Conservation (phyloP, 2,888 invertebrate genomes). For the Atethmia centrago region DNA sequence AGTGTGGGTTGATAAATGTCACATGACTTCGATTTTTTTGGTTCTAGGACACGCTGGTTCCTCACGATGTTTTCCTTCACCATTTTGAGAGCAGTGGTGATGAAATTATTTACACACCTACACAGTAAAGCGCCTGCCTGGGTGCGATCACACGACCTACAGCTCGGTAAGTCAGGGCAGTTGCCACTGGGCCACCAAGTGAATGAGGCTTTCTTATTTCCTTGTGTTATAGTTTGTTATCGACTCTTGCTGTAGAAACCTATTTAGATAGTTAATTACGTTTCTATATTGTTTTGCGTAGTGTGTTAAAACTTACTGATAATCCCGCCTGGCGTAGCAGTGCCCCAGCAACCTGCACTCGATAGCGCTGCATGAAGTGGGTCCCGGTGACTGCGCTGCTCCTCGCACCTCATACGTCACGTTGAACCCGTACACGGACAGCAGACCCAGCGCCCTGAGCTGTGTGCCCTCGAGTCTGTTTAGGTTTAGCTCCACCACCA, state of each 20-base stretch:
- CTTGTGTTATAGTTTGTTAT: not conserved
- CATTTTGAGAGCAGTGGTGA: too few relatives aligned
- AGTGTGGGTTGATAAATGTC: too few relatives aligned
- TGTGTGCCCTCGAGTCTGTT: conserved; percentile 95
- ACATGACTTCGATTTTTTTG: too few relatives aligned
- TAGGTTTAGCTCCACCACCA: conserved; percentile 94
- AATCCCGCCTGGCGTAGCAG: conserved; percentile 93
- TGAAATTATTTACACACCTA: too few relatives aligned
- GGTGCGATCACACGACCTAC: too few relatives aligned
- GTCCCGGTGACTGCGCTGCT: conserved; percentile 85
- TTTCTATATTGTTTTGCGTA: conserved; percentile 55
- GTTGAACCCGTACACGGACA: conserved; percentile 97
- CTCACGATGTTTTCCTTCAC: too few relatives aligned
- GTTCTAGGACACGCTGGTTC: too few relatives aligned
- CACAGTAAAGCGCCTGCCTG: too few relatives aligned
- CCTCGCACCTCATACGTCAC: conserved; percentile 95
- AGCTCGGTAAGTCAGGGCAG: too few relatives aligned
- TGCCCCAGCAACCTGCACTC: conserved; percentile 96
- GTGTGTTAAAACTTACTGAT: conserved; percentile 90
- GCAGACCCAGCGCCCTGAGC: conserved; percentile 94
- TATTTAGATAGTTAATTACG: not conserved
- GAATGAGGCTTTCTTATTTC: conserved; percentile 57
- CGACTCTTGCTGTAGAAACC: not conserved
- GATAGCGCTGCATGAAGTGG: conserved; percentile 93
- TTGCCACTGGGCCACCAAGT: too few relatives aligned